Base-by-base conservation (phyloP, 2,113 vertebrate genomes). In the Phyllopteryx taeniolatus region DNA sequence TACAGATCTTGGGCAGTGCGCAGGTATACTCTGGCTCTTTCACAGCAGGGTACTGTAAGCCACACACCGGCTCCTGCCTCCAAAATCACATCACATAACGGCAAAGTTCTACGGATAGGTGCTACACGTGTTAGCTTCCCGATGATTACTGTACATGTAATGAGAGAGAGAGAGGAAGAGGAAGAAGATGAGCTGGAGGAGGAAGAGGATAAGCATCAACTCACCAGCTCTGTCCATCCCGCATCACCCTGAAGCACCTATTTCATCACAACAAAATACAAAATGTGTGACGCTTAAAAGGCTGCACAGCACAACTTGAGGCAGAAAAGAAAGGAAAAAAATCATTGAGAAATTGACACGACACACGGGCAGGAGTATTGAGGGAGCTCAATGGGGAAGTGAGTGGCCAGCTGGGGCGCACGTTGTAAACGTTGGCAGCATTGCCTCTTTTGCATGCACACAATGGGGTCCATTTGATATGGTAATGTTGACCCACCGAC, bases 141-240 rank as follows among this genome's bases (percentile, higher is more conserved):
- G 27, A 33, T 4, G 57, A 60, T 60, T 33, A 60, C 54, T 27
- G 27, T 13, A 31, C 27, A 27, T 57, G 69, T 10, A 74, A 70
- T 72, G 70, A 39, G 79, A 81, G 68, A 78, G 73, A 70, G 81
- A 10, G 72, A 33, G 75, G 73, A 68, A 49, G 51, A 20, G 51
- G 5, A 49, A 27, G 22, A 49, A 22, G 39, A 67, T 15, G 42
- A 49, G 46, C 14, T 6, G 46, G 44, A 51, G 46, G n/a, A 22
- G n/a, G 44, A 47, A 14, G 73, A 17, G 74, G 78, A 73, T 70
- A 78, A 75, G 70, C 75, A 74, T 90, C 63, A 85, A 91, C 90
- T 92, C 89, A 92, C 88, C 91, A 89, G 76, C 80, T 86, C 75
- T 73, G 89, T 90, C 88, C 88, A 85, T 86, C 83, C 89, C 71